These are phyloP conservation scores for Rousettus leschenaultii DNA, from an alignment of 2,113 vertebrate genomes.

Conservation along the genomic window DNA sequence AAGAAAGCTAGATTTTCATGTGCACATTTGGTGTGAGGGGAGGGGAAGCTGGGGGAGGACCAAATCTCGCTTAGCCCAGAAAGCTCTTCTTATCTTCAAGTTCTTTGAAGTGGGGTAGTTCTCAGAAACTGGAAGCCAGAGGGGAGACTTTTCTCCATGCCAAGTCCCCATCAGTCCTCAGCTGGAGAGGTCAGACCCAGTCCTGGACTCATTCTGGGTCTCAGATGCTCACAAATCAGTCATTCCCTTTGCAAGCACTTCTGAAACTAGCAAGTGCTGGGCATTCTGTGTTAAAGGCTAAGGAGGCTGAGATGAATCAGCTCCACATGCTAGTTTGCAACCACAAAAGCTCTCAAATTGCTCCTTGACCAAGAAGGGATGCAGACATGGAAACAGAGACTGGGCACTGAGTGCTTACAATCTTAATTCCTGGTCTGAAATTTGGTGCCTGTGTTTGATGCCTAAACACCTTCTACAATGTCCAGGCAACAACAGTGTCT, in stretches of 20 bases:
- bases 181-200: neutral
- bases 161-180: neutral
- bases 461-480: neutral
- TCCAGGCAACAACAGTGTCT: neutral
- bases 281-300: neutral
- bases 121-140: neutral
- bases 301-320: neutral
- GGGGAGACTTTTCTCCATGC: neutral
- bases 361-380: neutral
- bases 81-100: slow-evolving; percentile 51
- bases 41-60: neutral
- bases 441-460: neutral
- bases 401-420: neutral
- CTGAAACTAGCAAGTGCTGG: neutral
- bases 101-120: slow-evolving; percentile 35
- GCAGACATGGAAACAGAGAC: neutral
- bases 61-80: slow-evolving; percentile 8
- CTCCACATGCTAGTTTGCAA: neutral
- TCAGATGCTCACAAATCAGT: neutral
- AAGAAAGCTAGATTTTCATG: slow-evolving; percentile 42
- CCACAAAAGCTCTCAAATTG: neutral
- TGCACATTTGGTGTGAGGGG: slow-evolving; percentile 37
- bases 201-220: neutral
- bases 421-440: neutral
- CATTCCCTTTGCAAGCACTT: neutral